Conservation (phyloP, 2,113 vertebrate species). For the Trematocara macrostoma region DNA sequence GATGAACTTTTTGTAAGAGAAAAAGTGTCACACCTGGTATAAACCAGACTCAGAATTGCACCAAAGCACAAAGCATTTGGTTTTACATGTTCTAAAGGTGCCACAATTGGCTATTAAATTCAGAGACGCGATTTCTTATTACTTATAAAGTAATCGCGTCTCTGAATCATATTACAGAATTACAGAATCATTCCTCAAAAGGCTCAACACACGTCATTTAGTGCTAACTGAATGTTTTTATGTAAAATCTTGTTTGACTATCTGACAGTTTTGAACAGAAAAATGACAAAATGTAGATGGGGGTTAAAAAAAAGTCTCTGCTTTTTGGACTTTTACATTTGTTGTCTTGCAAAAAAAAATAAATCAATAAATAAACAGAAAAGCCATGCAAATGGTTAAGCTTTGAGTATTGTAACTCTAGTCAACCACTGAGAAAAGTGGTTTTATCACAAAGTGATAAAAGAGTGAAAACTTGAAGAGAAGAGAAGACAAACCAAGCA, state of each 20-base stretch:
- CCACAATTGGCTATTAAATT: not conserved
- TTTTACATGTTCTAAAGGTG: not conserved
- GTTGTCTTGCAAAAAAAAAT: not conserved
- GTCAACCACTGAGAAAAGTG: not conserved
- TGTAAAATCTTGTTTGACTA: not conserved
- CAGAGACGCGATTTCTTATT: accelerated
- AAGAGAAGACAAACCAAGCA: conserved; percentile 1
- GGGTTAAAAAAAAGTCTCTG: accelerated
- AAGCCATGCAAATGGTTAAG: not conserved
- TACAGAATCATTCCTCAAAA: not conserved
- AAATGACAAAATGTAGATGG: not conserved
- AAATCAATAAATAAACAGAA: accelerated
- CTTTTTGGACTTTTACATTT: not conserved
- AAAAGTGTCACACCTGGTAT: not conserved
- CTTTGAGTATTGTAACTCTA: not conserved
- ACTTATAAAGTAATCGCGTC: accelerated
- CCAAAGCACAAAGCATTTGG: not conserved
- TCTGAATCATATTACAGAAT: not conserved
- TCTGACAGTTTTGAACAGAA: not conserved
- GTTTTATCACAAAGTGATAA: not conserved
- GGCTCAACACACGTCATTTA: not conserved
- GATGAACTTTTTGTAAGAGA: not conserved
- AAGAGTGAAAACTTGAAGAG: not conserved
- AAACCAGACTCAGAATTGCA: not conserved
- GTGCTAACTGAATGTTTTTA: not conserved